Evolutionary conservation across 1,140 invertebrate genomes (phyloP), one percentile per base, ranked within the genome.

Genomic region (Eupristina koningsbergeri): DNA sequence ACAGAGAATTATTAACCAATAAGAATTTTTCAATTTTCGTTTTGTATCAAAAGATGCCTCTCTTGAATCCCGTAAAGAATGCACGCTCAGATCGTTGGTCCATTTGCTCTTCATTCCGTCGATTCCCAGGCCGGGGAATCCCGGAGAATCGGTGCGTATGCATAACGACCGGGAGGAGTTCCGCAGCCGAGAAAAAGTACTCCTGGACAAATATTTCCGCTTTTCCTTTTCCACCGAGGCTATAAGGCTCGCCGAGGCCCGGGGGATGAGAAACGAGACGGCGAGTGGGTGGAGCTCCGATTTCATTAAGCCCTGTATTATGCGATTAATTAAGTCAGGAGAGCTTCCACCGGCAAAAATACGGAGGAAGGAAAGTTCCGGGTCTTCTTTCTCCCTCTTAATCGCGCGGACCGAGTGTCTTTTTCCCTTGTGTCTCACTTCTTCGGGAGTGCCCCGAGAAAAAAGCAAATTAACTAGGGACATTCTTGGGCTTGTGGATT

Each of bases 281-380:
- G 80, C 61, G 50, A 78, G 53, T 47, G 78, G 83, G 85, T 34
- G 85, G 85, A 91, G 89, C 91, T 91, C 90, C 92, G 91, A 92
- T 92, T 92, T 92, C 91, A 92, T 92, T 92, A 92, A 91, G 90
- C 88, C 86, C 90, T 89, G 91, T 92, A 91, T 92, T 92, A 92
- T 92, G 91, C 91, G 91, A 92, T 92, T 92, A 92, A 92, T 92
- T 92, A 92, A 92, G 91, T 92, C 91, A 90, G 90, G 83, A 76
- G 73, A 80, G 77, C 58, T 58, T 63, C 29, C 89, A 87, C 87
- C 88, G 89, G 90, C 88, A 92, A 92, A 91, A 92, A 92, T 91
- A 91, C 88, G 63, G 36, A 39, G 47, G 75, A 80, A 76, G 67
- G 84, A 84, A 80, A 83, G 80, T 41, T 71, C 36, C 36, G 84